phyloP scores from a whole-genome alignment of 2,797 vertebrate species.

The Rhynchotus rufescens region DNA sequence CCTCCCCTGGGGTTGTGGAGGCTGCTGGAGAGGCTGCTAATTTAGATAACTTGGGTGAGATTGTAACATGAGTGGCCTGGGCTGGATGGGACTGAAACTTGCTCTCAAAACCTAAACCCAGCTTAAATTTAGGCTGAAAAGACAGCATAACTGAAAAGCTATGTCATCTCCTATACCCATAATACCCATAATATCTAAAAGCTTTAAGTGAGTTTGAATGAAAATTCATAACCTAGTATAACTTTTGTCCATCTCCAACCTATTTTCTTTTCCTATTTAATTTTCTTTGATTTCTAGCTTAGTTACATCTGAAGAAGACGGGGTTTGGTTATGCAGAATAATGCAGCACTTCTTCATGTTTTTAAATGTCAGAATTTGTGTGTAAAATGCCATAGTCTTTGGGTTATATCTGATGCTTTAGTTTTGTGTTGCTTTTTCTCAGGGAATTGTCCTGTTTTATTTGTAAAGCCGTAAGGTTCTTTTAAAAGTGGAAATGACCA shows the following conservation, averaged over 20 bases:
- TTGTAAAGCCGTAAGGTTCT: not conserved
- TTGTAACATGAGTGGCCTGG: not conserved
- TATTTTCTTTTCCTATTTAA: not conserved
- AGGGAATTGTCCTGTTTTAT: not conserved
- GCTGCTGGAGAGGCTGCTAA: not conserved
- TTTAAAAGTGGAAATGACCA: not conserved
- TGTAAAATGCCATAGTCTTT: not conserved
- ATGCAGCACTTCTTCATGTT: not conserved
- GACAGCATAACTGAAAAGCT: not conserved
- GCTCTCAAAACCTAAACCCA: not conserved
- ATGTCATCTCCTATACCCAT: not conserved
- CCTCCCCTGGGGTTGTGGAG: not conserved
- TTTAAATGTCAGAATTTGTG: not conserved
- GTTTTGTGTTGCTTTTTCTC: not conserved
- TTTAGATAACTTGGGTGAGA: not conserved
- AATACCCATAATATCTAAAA: not conserved
- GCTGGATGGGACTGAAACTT: not conserved
- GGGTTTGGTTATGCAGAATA: not conserved
- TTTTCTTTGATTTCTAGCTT: not conserved
- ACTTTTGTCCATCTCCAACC: not conserved
- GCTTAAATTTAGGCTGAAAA: not conserved
- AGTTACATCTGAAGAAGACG: not conserved
- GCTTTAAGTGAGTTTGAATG: not conserved
- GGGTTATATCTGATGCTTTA: not conserved
- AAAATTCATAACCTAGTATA: not conserved